Percentiles rank a stretch among this genome's conserved stretches.
These are phyloP conservation scores for Scotopteryx bipunctaria DNA, from an alignment of 2,888 invertebrate genomes.

Conservation along the genomic window DNA sequence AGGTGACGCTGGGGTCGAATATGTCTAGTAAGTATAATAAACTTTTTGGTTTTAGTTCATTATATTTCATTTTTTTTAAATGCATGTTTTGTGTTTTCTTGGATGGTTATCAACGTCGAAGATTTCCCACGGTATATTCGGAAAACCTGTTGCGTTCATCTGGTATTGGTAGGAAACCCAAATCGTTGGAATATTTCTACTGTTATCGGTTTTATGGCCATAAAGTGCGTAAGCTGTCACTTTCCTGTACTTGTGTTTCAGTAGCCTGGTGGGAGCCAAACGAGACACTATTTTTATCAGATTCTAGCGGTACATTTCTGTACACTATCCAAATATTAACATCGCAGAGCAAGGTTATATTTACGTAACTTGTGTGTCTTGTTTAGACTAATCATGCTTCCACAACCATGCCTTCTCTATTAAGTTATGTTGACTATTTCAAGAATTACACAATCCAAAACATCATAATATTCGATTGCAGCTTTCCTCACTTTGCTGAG, in stretches of 20 bases:
- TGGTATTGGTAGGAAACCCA: slow-evolving; percentile 14
- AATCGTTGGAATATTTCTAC: slow-evolving; percentile 22
- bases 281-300: neutral
- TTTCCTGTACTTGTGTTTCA: slow-evolving; percentile 12
- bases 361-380: no score
- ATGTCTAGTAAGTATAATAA: neutral
- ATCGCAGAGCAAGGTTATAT: no score
- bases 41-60: neutral
- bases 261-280: slow-evolving; percentile 5
- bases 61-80: neutral
- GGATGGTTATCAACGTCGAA: slow-evolving; percentile 1
- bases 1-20: neutral
- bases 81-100: slow-evolving; percentile 12
- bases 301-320: neutral
- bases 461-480: no score
- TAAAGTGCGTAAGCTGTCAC: slow-evolving; percentile 22
- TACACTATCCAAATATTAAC: neutral
- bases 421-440: no score
- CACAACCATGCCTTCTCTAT: no score
- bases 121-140: slow-evolving; percentile 21
- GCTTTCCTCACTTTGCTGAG: no score
- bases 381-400: no score
- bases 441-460: no score
- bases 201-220: slow-evolving; percentile 21
- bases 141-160: slow-evolving; percentile 25